Conservation (phyloP, 2,888 invertebrate genomes). For the Drosophila buzzatii region DNA sequence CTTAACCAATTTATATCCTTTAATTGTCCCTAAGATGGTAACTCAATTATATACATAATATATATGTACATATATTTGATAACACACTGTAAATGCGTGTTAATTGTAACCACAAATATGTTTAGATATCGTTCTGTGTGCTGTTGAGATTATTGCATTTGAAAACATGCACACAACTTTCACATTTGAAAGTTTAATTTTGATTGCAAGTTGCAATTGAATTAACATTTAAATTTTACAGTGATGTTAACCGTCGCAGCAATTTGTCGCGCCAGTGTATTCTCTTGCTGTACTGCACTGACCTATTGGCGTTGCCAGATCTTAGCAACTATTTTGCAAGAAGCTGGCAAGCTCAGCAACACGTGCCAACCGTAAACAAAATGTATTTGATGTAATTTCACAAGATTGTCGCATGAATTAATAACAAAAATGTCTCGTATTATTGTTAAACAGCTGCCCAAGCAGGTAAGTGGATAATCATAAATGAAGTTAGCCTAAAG, state of each 20-base stretch:
- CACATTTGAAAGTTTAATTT: background rate
- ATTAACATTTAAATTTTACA: background rate
- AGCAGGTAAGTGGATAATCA: conserved; percentile 88
- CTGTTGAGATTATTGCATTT: background rate
- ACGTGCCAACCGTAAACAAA: conserved; percentile 67
- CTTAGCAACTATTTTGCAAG: background rate
- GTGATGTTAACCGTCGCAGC: background rate
- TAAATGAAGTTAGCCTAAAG: background rate
- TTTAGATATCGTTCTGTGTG: background rate
- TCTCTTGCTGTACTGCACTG: background rate
- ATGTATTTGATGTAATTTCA: conserved; percentile 45
- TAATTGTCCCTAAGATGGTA: too few relatives aligned
- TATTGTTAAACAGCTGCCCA: conserved; percentile 96
- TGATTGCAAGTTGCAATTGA: too few relatives aligned
- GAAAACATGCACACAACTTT: background rate
- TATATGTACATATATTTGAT: background rate
- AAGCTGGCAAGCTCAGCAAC: conserved; percentile 41
- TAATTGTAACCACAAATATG: background rate
- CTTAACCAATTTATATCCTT: too few relatives aligned
- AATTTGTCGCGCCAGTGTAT: background rate
- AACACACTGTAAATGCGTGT: background rate
- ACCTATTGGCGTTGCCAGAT: background rate
- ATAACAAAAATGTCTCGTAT: conserved; percentile 88
- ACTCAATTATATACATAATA: background rate
- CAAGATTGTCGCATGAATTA: background rate